Conservation (phyloP, 2,888 invertebrate species). For the Cataglyphis altisquamis region DNA sequence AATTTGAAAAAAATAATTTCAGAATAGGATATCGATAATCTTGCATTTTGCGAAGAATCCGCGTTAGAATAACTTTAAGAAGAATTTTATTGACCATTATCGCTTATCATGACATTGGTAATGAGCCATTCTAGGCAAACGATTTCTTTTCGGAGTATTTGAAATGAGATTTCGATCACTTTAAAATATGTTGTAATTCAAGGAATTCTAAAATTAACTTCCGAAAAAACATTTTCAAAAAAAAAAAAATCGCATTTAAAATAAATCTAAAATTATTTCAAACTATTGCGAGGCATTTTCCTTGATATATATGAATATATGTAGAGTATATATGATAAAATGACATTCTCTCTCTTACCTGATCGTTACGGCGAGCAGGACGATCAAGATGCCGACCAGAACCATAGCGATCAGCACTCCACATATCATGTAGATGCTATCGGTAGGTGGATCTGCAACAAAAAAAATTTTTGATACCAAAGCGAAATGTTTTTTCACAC, state of each 20-base stretch:
- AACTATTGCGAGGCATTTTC: too few species aligned
- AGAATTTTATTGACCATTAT: slow-evolving; percentile 15
- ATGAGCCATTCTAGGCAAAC: background rate
- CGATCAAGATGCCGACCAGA: slow-evolving; percentile 93
- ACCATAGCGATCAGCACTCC: slow-evolving; percentile 95
- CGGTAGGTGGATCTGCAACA: slow-evolving; percentile 93
- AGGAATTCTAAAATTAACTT: too few species aligned
- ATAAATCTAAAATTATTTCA: too few species aligned
- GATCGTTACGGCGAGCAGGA: slow-evolving; percentile 93
- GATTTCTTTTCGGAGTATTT: too few species aligned
- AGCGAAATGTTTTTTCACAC: background rate
- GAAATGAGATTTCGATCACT: too few species aligned
- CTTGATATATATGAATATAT: background rate
- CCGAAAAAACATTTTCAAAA: too few species aligned
- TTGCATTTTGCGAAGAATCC: background rate
- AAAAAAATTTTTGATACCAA: background rate
- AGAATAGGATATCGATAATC: background rate
- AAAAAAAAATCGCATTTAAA: too few species aligned
- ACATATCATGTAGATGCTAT: slow-evolving; percentile 94
- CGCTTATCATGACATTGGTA: slow-evolving; percentile 10
- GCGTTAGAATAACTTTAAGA: background rate
- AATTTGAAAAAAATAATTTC: background rate
- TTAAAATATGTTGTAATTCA: too few species aligned
- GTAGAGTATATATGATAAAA: slow-evolving; percentile 17
- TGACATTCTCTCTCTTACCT: slow-evolving; percentile 87